Evolutionary conservation across 2,113 vertebrate species (phyloP).

Genomic region (Alaudala cheleensis): DNA sequence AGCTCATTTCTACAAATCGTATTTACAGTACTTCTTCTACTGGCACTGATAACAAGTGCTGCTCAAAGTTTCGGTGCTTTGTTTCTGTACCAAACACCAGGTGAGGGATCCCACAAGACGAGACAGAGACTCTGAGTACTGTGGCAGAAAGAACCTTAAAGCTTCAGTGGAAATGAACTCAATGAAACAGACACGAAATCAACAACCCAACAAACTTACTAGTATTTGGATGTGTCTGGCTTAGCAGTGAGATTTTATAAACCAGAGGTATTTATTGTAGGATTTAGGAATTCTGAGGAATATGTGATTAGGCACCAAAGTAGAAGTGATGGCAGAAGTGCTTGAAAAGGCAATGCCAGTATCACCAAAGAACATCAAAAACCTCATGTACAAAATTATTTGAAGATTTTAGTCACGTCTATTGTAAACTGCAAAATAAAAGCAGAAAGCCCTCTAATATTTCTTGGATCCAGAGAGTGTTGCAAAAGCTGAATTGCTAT

Average conservation of each 20-base stretch:
- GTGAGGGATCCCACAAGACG: not conserved
- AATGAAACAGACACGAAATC: not conserved
- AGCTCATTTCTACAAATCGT: not conserved
- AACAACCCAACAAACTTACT: not conserved
- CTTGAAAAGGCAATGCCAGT: not conserved
- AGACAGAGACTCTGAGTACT: not conserved
- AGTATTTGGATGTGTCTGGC: not conserved
- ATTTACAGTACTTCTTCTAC: not conserved
- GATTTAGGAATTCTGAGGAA: not conserved
- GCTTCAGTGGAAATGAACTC: not conserved
- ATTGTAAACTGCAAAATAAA: not conserved
- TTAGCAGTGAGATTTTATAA: not conserved
- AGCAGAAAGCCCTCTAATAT: not conserved
- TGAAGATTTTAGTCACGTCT: not conserved
- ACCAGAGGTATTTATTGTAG: not conserved
- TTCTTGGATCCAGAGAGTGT: not conserved
- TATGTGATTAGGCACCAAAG: not conserved
- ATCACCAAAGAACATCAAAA: not conserved
- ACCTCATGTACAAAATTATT: not conserved
- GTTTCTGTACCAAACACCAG: not conserved
- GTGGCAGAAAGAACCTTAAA: not conserved
- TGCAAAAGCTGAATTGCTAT: not conserved
- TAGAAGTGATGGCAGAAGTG: not conserved
- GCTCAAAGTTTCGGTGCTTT: not conserved
- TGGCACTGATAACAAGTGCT: not conserved